These are phyloP conservation scores for Phalanger gymnotis DNA, from an alignment of 2,797 vertebrate species.

Conservation along the genomic window DNA sequence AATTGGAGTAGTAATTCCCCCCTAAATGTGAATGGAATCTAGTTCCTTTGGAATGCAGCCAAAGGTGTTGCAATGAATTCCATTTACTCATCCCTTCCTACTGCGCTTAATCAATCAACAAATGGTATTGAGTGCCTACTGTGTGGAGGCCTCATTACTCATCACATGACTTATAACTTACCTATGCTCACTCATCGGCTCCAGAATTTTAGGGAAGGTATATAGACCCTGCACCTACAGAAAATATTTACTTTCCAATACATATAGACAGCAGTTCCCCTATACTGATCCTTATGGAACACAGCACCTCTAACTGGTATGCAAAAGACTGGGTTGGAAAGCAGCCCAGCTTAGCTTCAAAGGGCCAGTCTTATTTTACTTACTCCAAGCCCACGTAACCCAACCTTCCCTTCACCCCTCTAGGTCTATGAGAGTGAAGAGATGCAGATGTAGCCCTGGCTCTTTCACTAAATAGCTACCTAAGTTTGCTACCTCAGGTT, in stretches of 20 bases:
- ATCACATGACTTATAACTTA: constrained; percentile 43
- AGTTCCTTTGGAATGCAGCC: constrained; percentile 25
- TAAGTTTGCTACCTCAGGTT: constrained; percentile 13
- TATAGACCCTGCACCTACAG: constrained; percentile 18
- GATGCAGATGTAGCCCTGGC: background rate
- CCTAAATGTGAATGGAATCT: constrained; percentile 11
- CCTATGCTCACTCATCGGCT: constrained; percentile 34
- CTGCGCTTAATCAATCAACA: constrained; percentile 21
- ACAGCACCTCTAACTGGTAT: constrained; percentile 30
- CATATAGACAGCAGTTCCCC: background rate
- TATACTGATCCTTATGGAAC: constrained; percentile 39
- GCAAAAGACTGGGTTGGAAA: background rate
- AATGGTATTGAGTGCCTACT: background rate
- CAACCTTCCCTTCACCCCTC: background rate
- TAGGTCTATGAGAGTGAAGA: background rate
- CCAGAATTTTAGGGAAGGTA: constrained; percentile 26
- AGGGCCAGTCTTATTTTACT: constrained; percentile 19
- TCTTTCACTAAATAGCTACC: too few species aligned
- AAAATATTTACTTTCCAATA: constrained; percentile 50
- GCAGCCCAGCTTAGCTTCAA: constrained; percentile 7
- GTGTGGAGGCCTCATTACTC: constrained; percentile 1
- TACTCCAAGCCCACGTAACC: background rate
- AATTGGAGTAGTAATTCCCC: background rate
- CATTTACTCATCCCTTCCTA: constrained; percentile 28
- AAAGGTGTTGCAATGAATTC: constrained; percentile 20